Conservation (phyloP, 2,888 invertebrate species). For the Hydroisotoma schaefferi region DNA sequence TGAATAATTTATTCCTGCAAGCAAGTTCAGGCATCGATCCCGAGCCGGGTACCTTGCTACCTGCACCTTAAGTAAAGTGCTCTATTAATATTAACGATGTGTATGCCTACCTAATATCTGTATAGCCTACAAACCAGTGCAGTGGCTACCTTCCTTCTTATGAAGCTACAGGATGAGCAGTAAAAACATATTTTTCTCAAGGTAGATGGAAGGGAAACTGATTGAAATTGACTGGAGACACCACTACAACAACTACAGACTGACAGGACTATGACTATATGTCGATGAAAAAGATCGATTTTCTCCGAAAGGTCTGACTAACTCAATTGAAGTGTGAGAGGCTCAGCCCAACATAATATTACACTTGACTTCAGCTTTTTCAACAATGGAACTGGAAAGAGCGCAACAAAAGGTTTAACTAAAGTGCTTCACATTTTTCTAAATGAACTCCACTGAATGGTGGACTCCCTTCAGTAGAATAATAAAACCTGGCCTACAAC, state of each 20-base stretch:
- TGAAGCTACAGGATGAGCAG: too few relatives aligned
- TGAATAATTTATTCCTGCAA: too few relatives aligned
- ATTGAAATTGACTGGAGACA: not conserved
- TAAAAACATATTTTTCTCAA: too few relatives aligned
- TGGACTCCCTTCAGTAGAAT: slow-evolving; percentile 2
- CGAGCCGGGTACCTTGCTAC: too few relatives aligned
- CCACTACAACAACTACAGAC: not conserved
- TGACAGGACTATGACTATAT: too few relatives aligned
- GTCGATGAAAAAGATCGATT: slow-evolving; percentile 1
- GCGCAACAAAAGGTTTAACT: not conserved
- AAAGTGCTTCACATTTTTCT: not conserved
- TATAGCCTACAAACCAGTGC: too few relatives aligned
- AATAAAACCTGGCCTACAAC: not conserved
- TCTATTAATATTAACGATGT: too few relatives aligned
- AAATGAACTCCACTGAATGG: slow-evolving; percentile 3
- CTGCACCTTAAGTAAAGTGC: too few relatives aligned
- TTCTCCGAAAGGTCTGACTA: not conserved
- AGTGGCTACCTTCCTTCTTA: too few relatives aligned
- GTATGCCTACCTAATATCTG: too few relatives aligned
- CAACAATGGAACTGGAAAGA: slow-evolving; percentile 5
- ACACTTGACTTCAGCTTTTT: slow-evolving; percentile 4
- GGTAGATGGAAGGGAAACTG: slow-evolving; percentile 1
- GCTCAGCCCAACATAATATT: not conserved
- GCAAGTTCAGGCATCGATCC: too few relatives aligned
- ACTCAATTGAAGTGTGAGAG: slow-evolving; percentile 6